Conservation (phyloP, 2,888 invertebrate genomes). For the Doris montereyensis region DNA sequence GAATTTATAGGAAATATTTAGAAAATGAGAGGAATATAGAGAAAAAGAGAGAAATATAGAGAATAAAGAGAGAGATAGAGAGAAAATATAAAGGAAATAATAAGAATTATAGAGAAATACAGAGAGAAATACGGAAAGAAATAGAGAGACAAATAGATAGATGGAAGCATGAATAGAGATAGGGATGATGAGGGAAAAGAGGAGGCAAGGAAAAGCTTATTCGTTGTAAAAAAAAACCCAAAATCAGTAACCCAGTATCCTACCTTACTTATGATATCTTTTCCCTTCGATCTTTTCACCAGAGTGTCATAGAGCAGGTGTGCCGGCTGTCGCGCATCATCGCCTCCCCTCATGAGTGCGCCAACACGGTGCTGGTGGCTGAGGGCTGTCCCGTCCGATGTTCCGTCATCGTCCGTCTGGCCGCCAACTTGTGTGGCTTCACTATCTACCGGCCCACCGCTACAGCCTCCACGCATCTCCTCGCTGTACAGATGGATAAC, state of each 20-base stretch:
- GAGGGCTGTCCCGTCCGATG: conserved; percentile 69
- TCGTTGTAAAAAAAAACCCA: no score
- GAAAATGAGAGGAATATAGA: no score
- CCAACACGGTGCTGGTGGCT: conserved; percentile 68
- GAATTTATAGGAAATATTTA: no score
- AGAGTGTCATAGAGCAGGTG: conserved; percentile 68
- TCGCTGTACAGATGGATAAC: conserved; percentile 60
- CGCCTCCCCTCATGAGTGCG: conserved; percentile 69
- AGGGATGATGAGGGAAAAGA: not conserved
- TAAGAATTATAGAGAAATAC: not conserved
- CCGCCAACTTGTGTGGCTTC: conserved; percentile 70
- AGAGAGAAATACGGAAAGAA: not conserved
- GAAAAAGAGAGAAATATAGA: no score
- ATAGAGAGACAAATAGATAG: not conserved
- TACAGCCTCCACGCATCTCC: conserved; percentile 50
- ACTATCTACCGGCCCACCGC: conserved; percentile 66
- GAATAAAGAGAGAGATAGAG: conserved; percentile 3
- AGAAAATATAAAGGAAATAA: not conserved
- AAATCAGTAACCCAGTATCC: not conserved
- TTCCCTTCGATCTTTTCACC: conserved; percentile 22
- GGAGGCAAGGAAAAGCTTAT: no score
- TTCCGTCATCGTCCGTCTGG: conserved; percentile 64
- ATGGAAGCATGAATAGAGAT: not conserved
- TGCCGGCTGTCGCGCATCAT: conserved; percentile 69
- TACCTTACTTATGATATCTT: not conserved